Base-by-base conservation (phyloP, 2,113 vertebrate genomes). In the Rhinoptilus africanus region DNA sequence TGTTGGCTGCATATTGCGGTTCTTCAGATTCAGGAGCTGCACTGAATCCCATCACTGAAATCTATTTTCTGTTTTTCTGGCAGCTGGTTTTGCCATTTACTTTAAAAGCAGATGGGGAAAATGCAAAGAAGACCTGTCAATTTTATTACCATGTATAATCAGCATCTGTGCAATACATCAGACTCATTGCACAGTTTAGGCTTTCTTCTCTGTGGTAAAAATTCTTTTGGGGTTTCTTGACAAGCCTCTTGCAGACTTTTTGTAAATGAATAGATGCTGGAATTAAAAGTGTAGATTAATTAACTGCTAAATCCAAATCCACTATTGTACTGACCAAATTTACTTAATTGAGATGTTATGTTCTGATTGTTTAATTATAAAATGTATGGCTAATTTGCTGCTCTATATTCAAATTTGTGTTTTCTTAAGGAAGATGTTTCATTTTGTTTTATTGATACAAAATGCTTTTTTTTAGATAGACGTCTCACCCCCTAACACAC, bases 81-180 rank as follows among this genome's bases (percentile, higher is more conserved):
- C 97, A 98, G 97, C 97, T 98, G 97, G 95, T 98, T 98, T 98
- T 97, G 60, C 91, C 97, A 98, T 98, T 98, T 97, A 93, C 56
- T 85, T 96, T 97, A 97, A 97, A 97, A 97, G 96, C 97, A 98
- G 98, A 98, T 98, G 97, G 97, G 85, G 94, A 92, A 97, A 97
- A 98, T 91, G 96, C 96, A 95, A 96, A 96, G 96, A 96, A 89
- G 94, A 95, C 76, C 93, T 97, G 95, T 98, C 97, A 93, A 74
- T 97, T 98, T 98, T 98, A 98, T 97, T 96, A 87, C 97, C 96
- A 76, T 97, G 93, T 96, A 97, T 97, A 98, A 98, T 98, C 96
- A 95, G 95, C 97, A 97, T 98, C 97, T 98, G 98, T 96, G 93
- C 95, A 89, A 86, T 92, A 67, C 85, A 88, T 96, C 96, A 98